Evolutionary conservation across 2,888 invertebrate species (phyloP).

Genomic region (Xanthia icteritia): DNA sequence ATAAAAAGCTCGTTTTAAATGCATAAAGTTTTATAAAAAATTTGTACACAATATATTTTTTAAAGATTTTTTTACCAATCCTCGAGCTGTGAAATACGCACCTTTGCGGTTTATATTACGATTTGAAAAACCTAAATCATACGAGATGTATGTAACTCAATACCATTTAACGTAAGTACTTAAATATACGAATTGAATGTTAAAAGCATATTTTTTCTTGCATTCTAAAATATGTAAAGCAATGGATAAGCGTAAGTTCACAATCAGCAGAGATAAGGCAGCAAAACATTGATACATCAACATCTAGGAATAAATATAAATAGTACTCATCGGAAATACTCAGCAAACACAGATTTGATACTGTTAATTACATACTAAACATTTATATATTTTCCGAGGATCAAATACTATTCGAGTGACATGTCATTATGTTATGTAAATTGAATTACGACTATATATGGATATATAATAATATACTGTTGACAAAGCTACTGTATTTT

Average conservation of each 20-base stretch:
- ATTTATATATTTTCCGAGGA: conserved; percentile 44
- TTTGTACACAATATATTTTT: conserved; percentile 62
- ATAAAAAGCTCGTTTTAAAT: conserved; percentile 78
- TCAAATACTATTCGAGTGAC: conserved; percentile 43
- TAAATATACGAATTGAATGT: neutral
- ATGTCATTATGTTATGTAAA: conserved; percentile 25
- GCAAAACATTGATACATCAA: conserved; percentile 49
- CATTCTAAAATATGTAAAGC: conserved; percentile 14
- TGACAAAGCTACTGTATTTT: conserved; percentile 60
- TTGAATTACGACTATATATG: conserved; percentile 42
- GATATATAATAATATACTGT: conserved; percentile 47
- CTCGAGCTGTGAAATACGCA: conserved; percentile 44
- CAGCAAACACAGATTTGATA: conserved; percentile 40
- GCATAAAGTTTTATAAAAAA: conserved; percentile 64
- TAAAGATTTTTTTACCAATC: conserved; percentile 49
- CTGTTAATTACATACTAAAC: conserved; percentile 28
- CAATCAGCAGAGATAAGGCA: conserved; percentile 41
- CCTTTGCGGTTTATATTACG: conserved; percentile 8
- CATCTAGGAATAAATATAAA: conserved; percentile 22
- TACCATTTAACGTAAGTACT: neutral
- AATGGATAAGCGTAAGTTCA: conserved; percentile 16
- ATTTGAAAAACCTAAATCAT: conserved; percentile 29
- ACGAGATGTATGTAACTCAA: conserved; percentile 6
- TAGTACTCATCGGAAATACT: conserved; percentile 5
- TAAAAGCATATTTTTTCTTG: conserved; percentile 14